phyloP scores from a whole-genome alignment of 2,888 invertebrate species.

The Aphrophora alni region DNA sequence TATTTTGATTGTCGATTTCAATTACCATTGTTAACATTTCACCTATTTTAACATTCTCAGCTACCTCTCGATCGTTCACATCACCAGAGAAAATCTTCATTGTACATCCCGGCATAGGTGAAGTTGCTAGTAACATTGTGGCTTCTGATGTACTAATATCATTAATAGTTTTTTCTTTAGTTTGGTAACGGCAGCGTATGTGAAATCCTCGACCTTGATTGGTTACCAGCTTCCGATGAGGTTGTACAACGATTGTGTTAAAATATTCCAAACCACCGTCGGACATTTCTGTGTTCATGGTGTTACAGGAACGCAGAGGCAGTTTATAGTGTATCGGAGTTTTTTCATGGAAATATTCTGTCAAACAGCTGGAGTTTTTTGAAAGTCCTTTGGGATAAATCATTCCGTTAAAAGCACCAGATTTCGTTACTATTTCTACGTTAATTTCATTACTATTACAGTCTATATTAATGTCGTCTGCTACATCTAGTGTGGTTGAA shows the following conservation, averaged over 20 bases:
- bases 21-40: conserved; percentile 85
- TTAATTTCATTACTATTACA: conserved; percentile 71
- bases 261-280: conserved; percentile 92
- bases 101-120: conserved; percentile 82
- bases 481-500: conserved; percentile 56
- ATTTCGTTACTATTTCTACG: conserved; percentile 62
- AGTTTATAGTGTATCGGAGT: conserved; percentile 80
- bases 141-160: conserved; percentile 61
- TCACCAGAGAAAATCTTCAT: conserved; percentile 91
- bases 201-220: conserved; percentile 92
- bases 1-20: conserved; percentile 68
- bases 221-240: conserved; percentile 88
- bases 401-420: conserved; percentile 79
- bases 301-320: conserved; percentile 89
- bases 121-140: conserved; percentile 60
- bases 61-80: conserved; percentile 73
- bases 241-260: conserved; percentile 93
- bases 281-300: conserved; percentile 89
- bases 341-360: conserved; percentile 75
- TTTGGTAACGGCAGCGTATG: conserved; percentile 83
- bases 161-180: conserved; percentile 70
- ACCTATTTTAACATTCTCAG: conserved; percentile 91
- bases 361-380: conserved; percentile 87
- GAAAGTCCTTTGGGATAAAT: conserved; percentile 91
- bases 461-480: conserved; percentile 66